Evolutionary conservation across 1,140 invertebrate species (phyloP), one percentile per base, ranked within the genome.

Genomic region (Laodelphax striatellus): DNA sequence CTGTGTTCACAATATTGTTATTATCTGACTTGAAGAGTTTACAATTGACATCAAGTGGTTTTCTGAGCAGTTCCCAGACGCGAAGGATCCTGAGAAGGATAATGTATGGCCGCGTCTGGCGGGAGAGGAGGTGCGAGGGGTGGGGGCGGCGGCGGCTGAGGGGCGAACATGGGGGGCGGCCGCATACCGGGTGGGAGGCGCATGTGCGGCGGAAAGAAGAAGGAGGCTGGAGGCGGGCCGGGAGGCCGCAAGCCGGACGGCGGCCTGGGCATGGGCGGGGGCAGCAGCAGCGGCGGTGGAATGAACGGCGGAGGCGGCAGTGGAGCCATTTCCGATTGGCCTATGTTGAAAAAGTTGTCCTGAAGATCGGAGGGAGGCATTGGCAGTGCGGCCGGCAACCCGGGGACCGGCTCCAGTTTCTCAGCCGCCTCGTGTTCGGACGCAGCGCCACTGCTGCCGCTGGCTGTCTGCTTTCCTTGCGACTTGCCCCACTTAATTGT

Each of bases 401-500:
- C 92, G n/a, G 90, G 91, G 0, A 95, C 89, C 3, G 90, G 89
- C 69, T 94, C 90, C 42, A 92, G 73, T 1, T 78, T 74, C 57
- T 82, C 68, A 41, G 60, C 56, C 61, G 46, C 70, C 65, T 75
- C 81, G 44, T 60, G 56, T 62, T 52, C 64, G 64, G n/a, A 70
- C 65, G 75, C 81, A 74, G 59, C 0, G 50, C 44, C 68, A 76
- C 54, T 65, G 67, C 64, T 65, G 67, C 64, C 65, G 74, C 68
- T 11, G 65, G 64, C 24, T 34, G 17, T 52, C 41, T 55, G 57
- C 11, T 83, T 76, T 1, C 82, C 91, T 74, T 94, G 92, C 1
- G 90, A 91, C 68, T 90, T 84, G 0, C 97, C 96, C 97, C 97
- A 99, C 70, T 97, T 95, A 38, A 99, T 96, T 9, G 91, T 94